Evolutionary conservation across 2,797 vertebrate genomes (phyloP).

Genomic region (Phalanger gymnotis): DNA sequence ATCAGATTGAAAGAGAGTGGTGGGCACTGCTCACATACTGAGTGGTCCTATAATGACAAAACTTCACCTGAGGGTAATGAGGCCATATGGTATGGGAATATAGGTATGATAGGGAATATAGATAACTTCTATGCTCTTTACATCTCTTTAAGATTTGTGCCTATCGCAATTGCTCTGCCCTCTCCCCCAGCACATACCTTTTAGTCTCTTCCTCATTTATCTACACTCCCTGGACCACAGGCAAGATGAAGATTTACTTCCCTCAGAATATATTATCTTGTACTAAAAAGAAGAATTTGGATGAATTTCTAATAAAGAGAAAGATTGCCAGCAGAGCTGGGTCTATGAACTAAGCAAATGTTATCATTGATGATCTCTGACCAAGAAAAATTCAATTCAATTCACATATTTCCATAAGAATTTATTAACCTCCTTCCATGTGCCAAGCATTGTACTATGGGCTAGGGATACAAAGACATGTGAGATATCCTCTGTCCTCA

Average conservation of each 20-base stretch:
- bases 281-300: too few relatives aligned
- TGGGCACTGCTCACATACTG: neutral
- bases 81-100: neutral
- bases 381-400: neutral
- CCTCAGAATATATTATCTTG: too few relatives aligned
- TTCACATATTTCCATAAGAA: neutral
- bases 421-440: neutral
- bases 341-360: neutral
- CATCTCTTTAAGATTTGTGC: neutral
- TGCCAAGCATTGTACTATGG: neutral
- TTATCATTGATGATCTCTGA: neutral
- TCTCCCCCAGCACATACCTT: neutral
- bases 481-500: neutral
- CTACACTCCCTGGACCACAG: neutral
- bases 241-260: too few relatives aligned
- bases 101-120: too few relatives aligned
- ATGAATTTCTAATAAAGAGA: neutral
- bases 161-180: neutral
- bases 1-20: neutral
- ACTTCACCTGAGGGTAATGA: neutral
- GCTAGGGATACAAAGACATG: neutral
- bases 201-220: neutral
- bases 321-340: neutral
- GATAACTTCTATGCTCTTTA: neutral
- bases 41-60: neutral